Conservation (phyloP, 2,113 vertebrate species). For the Oxyura jamaicensis region DNA sequence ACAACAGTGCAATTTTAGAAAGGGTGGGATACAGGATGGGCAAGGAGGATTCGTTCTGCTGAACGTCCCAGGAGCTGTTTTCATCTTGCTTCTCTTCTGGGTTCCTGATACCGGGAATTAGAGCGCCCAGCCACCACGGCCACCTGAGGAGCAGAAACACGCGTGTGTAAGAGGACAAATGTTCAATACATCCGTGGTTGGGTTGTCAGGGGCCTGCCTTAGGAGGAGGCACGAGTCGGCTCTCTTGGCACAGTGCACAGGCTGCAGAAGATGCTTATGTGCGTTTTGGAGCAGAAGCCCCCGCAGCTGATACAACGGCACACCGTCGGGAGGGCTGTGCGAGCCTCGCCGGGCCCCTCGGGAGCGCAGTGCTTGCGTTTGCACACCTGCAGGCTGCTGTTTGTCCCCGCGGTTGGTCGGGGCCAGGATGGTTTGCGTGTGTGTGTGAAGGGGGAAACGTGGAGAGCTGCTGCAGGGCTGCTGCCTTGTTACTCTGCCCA, state of each 20-base stretch:
- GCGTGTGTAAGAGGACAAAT: accelerated
- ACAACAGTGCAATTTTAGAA: background rate
- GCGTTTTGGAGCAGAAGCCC: background rate
- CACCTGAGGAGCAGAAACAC: background rate
- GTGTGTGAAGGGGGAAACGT: accelerated
- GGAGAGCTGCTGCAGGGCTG: background rate
- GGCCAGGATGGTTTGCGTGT: background rate
- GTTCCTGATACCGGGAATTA: background rate
- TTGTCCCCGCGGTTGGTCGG: background rate
- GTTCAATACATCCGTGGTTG: background rate
- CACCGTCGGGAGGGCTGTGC: background rate
- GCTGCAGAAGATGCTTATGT: background rate
- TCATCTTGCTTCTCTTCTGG: background rate
- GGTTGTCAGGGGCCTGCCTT: background rate
- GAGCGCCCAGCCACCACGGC: background rate
- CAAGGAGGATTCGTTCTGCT: background rate
- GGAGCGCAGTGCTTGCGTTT: accelerated
- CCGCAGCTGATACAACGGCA: no score
- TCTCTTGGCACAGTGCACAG: background rate
- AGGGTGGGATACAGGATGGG: conserved; percentile 4
- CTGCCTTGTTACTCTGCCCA: background rate
- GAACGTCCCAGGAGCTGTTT: background rate
- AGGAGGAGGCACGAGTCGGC: background rate
- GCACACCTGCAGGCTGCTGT: background rate
- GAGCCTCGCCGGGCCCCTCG: background rate